These are phyloP conservation scores for Hydrozoanthus tunicans DNA, from an alignment of 64 coral and sea anemone genomes.

Conservation along the genomic window DNA sequence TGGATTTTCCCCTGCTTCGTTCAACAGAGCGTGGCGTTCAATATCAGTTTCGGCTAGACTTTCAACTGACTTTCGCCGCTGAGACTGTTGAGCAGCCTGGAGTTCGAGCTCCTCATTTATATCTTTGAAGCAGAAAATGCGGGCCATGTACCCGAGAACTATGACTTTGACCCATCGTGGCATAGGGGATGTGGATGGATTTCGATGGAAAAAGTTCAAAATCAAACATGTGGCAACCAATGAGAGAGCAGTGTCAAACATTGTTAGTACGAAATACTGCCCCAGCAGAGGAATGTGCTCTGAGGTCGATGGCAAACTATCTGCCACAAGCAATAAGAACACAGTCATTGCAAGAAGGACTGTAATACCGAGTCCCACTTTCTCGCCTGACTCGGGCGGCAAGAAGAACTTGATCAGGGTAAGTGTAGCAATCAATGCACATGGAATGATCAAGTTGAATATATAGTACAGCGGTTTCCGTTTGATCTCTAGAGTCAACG, in stretches of 20 bases:
- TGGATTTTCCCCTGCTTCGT: conserved; percentile 17
- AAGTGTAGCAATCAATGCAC: conserved; percentile 84
- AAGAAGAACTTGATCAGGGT: conserved; percentile 93
- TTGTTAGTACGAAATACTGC: conserved; percentile 92
- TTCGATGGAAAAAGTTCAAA: conserved; percentile 91
- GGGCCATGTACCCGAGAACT: conserved; percentile 90
- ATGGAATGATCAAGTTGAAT: conserved; percentile 91
- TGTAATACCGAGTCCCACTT: conserved; percentile 92
- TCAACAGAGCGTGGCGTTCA: conserved; percentile 11
- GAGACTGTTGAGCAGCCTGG: conserved; percentile 47
- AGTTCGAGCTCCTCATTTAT: conserved; percentile 71
- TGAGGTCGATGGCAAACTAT: conserved; percentile 89
- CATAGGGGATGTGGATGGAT: conserved; percentile 90
- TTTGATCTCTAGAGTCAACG: conserved; percentile 77
- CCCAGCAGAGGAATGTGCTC: conserved; percentile 87
- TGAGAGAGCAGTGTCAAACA: conserved; percentile 95
- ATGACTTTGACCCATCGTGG: conserved; percentile 89
- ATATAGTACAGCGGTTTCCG: conserved; percentile 92
- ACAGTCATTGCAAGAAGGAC: conserved; percentile 96
- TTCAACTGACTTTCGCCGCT: conserved; percentile 62
- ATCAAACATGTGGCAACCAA: conserved; percentile 86
- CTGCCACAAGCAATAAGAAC: conserved; percentile 89
- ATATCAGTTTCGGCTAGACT: conserved; percentile 23
- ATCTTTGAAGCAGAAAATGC: conserved; percentile 83
- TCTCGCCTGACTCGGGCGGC: conserved; percentile 93